phyloP scores from a whole-genome alignment of 2,888 invertebrate genomes.

The Lutraria lutraria region DNA sequence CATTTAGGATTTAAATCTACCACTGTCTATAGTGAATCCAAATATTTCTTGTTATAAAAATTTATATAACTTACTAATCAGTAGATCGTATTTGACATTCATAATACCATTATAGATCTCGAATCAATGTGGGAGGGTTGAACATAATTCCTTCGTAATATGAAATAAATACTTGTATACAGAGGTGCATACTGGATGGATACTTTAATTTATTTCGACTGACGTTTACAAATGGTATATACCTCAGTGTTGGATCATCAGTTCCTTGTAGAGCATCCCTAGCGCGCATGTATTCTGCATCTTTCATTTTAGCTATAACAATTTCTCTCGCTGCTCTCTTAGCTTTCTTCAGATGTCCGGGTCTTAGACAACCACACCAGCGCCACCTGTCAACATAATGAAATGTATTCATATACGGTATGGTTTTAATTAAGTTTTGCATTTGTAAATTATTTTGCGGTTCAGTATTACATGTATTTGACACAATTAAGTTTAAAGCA shows the following conservation, averaged over 20 bases:
- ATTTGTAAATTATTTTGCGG: not conserved
- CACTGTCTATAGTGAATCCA: not conserved
- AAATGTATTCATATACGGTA: not conserved
- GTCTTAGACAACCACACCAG: constrained; percentile 55
- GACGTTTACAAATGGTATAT: no score
- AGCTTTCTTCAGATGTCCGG: constrained; percentile 35
- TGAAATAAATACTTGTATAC: not conserved
- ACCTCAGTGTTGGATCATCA: constrained; percentile 23
- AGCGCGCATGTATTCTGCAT: constrained; percentile 57
- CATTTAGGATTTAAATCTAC: not conserved
- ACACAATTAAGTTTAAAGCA: no score
- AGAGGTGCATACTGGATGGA: not conserved
- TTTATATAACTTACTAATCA: not conserved
- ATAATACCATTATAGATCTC: not conserved
- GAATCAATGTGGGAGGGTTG: not conserved
- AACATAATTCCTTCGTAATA: not conserved
- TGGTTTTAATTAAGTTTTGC: not conserved
- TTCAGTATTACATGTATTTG: no score
- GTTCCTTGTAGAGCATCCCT: constrained; percentile 46
- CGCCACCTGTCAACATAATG: constrained; percentile 46
- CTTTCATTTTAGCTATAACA: constrained; percentile 33
- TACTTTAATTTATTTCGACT: no score
- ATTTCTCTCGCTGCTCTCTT: constrained; percentile 50
- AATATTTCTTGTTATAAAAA: not conserved
- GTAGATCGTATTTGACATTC: not conserved